Evolutionary conservation across 2,888 invertebrate species (phyloP), one percentile per base, ranked within the genome.

Genomic region (Mythimna pallens): DNA sequence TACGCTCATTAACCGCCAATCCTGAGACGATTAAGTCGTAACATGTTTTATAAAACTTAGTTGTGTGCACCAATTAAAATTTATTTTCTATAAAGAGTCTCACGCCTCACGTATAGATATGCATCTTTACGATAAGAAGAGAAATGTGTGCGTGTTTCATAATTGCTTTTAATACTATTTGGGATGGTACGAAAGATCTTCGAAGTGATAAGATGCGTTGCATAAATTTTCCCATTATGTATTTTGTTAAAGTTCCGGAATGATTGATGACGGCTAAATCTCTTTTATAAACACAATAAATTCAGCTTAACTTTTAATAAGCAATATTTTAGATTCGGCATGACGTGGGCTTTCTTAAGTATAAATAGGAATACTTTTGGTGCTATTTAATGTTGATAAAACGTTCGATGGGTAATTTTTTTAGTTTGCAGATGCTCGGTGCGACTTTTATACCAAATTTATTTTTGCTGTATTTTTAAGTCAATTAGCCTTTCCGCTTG

Each of bases 1-100:
- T 94, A 93, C 94, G 95, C 94, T 94, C 94, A 95, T 96, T 95
- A 94, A 94, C 92, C 91, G 91, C 90, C 93, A 94, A 93, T 94
- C 92, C 92, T 88, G 84, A 86, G 87, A 90, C 93, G 92, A 95
- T 96, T 95, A 95, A 95, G 94, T 93, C 93, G 93, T 93, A 94
- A 93, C 92, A 88, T 92, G 91, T 93, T 93, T 93, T 93, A 92
- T 92, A 91, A 93, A 92, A 92, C 89, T 89, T 86, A 90, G 90
- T 91, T 89, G 90, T 91, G 90, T 91, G 91, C 90, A 92, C 92
- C 93, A 95, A 94, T 95, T 95, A 95, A 93, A 94, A 91, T 92
- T 92, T 92, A 92, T 92, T 91, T 89, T 90, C 87, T 90, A 88
- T 92, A 90, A 92, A 92, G 90, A 90, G 81, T 93, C 91, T 93